phyloP scores from a whole-genome alignment of 2,888 invertebrate genomes.

The Pristionchus fissidentatus region DNA sequence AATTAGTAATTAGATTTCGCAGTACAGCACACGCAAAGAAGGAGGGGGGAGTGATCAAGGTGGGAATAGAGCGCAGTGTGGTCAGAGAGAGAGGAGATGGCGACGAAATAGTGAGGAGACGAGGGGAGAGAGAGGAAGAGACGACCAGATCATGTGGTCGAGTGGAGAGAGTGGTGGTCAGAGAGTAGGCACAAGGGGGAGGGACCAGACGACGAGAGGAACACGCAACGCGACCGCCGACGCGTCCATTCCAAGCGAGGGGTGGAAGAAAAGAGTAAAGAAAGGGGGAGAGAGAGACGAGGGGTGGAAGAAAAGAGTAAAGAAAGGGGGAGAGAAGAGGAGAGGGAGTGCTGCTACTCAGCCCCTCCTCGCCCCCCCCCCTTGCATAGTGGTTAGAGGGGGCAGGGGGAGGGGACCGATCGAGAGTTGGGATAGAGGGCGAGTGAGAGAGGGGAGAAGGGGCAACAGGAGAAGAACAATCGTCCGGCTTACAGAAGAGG shows the following conservation, averaged over 20 bases:
- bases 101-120: constrained; percentile 13
- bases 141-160: neutral
- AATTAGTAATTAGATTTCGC: neutral
- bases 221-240: neutral
- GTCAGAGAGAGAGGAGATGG: neutral
- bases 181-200: neutral
- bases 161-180: neutral
- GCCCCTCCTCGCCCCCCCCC: neutral
- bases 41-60: neutral
- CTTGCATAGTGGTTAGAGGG: constrained; percentile 41
- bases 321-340: neutral
- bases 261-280: constrained; percentile 37
- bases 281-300: constrained; percentile 29
- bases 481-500: neutral
- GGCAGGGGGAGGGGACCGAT: neutral
- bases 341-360: constrained; percentile 17
- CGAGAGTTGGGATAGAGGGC: neutral
- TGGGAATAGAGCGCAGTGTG: neutral
- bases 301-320: neutral
- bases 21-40: neutral
- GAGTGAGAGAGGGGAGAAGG: neutral
- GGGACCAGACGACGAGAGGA: neutral
- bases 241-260: constrained; percentile 14
- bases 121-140: neutral
- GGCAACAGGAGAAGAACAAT: constrained; percentile 5